Evolutionary conservation across 2,113 vertebrate species (phyloP).

Genomic region (Apteryx owenii): DNA sequence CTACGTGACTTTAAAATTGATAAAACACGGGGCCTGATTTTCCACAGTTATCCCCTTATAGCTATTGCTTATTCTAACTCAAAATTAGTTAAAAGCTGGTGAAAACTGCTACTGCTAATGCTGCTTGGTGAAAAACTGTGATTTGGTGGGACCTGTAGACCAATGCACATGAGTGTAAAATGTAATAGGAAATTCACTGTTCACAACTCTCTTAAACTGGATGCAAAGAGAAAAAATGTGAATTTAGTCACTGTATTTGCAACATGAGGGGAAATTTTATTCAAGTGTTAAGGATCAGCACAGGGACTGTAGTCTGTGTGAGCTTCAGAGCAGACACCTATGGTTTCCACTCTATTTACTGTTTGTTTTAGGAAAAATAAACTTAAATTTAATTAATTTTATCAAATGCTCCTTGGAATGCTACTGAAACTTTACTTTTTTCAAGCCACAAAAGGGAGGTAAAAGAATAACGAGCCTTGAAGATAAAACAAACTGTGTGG

Average conservation of each 20-base stretch:
- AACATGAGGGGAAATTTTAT: background rate
- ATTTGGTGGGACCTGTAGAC: background rate
- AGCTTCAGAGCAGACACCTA: background rate
- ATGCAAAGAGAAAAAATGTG: background rate
- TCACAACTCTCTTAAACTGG: background rate
- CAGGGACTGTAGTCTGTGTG: background rate
- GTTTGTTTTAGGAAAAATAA: background rate
- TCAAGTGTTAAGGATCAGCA: background rate
- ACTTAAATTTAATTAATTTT: background rate
- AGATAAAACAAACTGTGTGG: background rate
- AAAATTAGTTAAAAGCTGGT: background rate
- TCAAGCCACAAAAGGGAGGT: background rate
- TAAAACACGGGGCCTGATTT: background rate
- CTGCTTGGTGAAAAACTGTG: background rate
- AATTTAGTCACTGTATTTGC: background rate
- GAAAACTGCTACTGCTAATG: background rate
- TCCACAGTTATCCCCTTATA: background rate
- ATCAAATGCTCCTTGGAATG: background rate
- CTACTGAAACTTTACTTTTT: background rate
- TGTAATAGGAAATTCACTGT: background rate
- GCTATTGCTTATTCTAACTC: background rate
- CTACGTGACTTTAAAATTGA: background rate
- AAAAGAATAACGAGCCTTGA: background rate
- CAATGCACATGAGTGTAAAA: background rate
- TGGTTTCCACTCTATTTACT: background rate